Percentiles rank a stretch among this genome's conserved stretches.
Evolutionary conservation across 2,113 vertebrate genomes (phyloP).

Genomic region (Bubo blakistoni): DNA sequence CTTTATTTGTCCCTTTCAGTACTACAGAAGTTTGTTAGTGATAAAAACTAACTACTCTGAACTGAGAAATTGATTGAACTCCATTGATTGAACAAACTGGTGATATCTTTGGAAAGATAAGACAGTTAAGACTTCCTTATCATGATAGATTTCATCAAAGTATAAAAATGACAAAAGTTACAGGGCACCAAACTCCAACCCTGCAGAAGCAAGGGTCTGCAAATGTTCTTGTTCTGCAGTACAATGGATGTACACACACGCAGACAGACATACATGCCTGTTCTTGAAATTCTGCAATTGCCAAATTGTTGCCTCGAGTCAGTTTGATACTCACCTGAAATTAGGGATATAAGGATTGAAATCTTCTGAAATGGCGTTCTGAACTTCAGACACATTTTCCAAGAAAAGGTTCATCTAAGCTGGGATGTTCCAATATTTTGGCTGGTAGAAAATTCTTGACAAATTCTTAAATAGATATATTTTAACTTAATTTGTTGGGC

Average conservation of each 20-base stretch:
- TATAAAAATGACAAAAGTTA: background rate
- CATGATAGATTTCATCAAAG: background rate
- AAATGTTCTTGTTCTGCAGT: fast-evolving
- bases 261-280: background rate
- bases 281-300: background rate
- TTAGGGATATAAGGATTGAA: background rate
- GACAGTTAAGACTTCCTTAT: background rate
- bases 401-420: background rate
- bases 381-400: background rate
- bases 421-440: background rate
- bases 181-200: background rate
- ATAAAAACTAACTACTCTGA: background rate
- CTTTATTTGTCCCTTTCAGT: background rate
- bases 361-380: background rate
- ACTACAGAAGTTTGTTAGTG: background rate
- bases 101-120: background rate
- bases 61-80: background rate
- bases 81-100: no score
- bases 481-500: background rate
- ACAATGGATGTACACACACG: background rate
- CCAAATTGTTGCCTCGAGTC: background rate
- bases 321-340: background rate
- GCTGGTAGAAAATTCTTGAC: background rate
- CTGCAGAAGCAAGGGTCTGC: background rate
- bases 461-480: background rate